Base-by-base conservation (phyloP, 2,113 vertebrate genomes). In the Opisthocomus hoazin region DNA sequence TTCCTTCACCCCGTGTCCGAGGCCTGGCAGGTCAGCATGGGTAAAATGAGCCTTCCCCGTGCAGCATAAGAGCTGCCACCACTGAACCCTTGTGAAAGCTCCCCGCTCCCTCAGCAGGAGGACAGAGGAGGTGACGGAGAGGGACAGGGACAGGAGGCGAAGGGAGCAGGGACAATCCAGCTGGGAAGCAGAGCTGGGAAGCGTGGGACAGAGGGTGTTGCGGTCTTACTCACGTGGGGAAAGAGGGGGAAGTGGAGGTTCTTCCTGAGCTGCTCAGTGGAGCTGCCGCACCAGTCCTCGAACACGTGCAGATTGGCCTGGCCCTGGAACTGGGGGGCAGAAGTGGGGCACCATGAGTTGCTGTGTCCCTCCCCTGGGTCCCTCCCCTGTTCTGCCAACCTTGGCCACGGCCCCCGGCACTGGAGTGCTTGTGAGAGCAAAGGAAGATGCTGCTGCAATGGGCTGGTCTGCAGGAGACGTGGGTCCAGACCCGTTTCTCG, bases 271-370 rank as follows among this genome's bases (percentile, higher is more conserved):
- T 99, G 98, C 29, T 97, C 97, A 16, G 97, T 92, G 60, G 99
- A 99, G 64, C 98, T 92, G 57, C 99, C 99, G 8, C 99, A 99
- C 99, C 99, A 99, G 97, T 99, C 99, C 81, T 99, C 99, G 87
- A 99, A 99, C 50, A 99, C 98, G 2, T 99, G 99, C 87, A 99
- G 98, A 93, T 99, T 99, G 91, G 97, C 99, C 24, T 85, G 98
- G 56, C 99, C 99, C 88, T 93, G 98, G 93, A 98, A 99, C 99
- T 99, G 94, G 15, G 3, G 34, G 11, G 18, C 8, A 94, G 24
- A 73, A 82, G 9, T 27, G 10, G 51, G 53, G 11, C 41, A 45
- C 17, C n/a, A 30, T 95, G 32, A 97, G 43, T 41, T 63, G 20
- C 1, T 71, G 61, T 4, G 2, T 34, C 45, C 48, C 12, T 22